Conservation (phyloP, 2,113 vertebrate genomes). For the Struthio camelus region DNA sequence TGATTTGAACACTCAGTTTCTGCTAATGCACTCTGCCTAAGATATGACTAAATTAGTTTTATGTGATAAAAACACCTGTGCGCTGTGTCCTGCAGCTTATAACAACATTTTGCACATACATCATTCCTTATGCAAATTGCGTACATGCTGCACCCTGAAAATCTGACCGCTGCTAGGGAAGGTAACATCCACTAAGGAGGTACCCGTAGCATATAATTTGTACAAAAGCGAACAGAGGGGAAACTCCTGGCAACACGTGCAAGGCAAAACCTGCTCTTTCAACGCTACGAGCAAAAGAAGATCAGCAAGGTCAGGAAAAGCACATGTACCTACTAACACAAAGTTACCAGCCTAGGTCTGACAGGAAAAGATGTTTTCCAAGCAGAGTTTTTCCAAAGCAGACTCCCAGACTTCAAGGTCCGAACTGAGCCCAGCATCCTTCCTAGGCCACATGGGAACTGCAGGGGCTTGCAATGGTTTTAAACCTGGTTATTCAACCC, state of each 20-base stretch:
- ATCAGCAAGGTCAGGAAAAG: not conserved
- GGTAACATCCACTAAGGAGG: not conserved
- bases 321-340: not conserved
- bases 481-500: not conserved
- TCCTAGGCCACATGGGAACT: not conserved
- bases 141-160: rapidly evolving
- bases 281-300: rapidly evolving
- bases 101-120: rapidly evolving
- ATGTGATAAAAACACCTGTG: rapidly evolving
- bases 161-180: not conserved
- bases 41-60: not conserved
- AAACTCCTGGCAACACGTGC: not conserved
- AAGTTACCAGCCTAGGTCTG: not conserved
- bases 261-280: not conserved
- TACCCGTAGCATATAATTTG: rapidly evolving
- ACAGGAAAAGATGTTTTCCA: not conserved
- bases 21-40: not conserved
- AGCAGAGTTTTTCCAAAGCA: not conserved
- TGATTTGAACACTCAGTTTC: not conserved
- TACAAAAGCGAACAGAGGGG: not conserved
- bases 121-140: not conserved
- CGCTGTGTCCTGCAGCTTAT: not conserved
- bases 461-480: rapidly evolving
- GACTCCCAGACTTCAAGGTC: not conserved
- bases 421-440: not conserved